phyloP scores from a whole-genome alignment of 2,888 invertebrate species.

The Zele albiditarsus region DNA sequence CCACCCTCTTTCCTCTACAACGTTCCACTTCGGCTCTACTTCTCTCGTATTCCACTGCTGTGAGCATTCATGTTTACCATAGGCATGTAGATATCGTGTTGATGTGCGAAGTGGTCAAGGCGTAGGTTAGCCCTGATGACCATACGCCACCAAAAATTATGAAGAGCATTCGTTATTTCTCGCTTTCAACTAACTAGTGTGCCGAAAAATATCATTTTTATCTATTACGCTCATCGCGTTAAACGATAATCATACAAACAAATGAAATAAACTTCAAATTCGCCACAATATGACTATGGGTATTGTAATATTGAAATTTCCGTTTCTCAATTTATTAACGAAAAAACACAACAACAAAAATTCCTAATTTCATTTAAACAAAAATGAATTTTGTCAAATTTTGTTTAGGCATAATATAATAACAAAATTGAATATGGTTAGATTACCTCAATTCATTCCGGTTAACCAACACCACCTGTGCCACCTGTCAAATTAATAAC shows the following conservation, averaged over 20 bases:
- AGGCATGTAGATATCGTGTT: constrained; percentile 53
- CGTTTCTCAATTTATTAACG: background rate
- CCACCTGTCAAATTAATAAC: constrained; percentile 44
- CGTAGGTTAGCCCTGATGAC: constrained; percentile 12
- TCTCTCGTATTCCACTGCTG: background rate
- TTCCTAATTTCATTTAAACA: background rate
- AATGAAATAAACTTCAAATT: background rate
- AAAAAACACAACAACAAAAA: background rate
- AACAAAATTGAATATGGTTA: background rate
- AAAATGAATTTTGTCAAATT: background rate
- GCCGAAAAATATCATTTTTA: constrained; percentile 13
- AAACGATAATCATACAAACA: background rate
- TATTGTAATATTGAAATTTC: background rate
- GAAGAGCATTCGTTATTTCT: constrained; percentile 30
- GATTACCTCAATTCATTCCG: constrained; percentile 4
- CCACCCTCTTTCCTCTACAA: constrained; percentile 19
- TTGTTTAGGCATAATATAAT: background rate
- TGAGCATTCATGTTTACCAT: constrained; percentile 21
- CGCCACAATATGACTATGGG: background rate
- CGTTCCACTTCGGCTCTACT: too few species aligned
- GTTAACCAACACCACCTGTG: constrained; percentile 38
- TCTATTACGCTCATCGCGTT: background rate
- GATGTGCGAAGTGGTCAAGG: constrained; percentile 46
- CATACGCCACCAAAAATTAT: constrained; percentile 16
- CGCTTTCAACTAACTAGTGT: constrained; percentile 33